Base-by-base conservation (phyloP, 2,797 vertebrate genomes). In the Hafferia zeledoni region DNA sequence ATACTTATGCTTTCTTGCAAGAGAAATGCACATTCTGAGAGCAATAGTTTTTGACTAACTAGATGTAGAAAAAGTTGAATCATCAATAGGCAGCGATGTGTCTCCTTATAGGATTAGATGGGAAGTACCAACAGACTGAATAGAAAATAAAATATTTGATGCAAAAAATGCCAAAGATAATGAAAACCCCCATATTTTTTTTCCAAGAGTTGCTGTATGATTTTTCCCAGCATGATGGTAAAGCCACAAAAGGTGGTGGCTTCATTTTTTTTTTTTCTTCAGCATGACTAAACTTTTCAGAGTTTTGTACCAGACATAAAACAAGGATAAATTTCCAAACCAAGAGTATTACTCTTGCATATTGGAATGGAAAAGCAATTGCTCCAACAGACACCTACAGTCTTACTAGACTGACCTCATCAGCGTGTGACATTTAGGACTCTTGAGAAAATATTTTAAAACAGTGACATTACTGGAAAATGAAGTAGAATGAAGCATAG, bases 341-440 rank as follows among this genome's bases (percentile, higher is more conserved):
- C 25, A 56, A 70, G 52, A 78, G 27, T 63, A 81, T 81, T 83
- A 88, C 11, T 83, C 28, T 89, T 78, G 41, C 53, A 44, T 49
- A 80, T 6, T 50, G 35, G 49, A 92, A 92, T 53, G 89, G 72
- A 94, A 92, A 93, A 84, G 31, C 4, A 9, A 85, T 89, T 57
- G 30, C 49, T 91, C 22, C 52, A 90, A 63, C 74, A 80, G 83
- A 86, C 59, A 93, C 49, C 46, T 83, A 57, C 61, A 79, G 39
- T n/a, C 46, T 41, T 82, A 27, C 37, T 67, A 94, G 53, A 61
- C 37, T 92, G 74, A 93, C 63, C 59, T 94, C 80, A 90, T 20
- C 47, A 84, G 30, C 55, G 77, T 30, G 22, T 43, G 70, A 87
- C 61, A 76, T 57, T 93, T 39, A 89, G 55, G 50, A 53, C 37